Conservation (phyloP, 2,888 invertebrate genomes). For the Agrotis segetum region DNA sequence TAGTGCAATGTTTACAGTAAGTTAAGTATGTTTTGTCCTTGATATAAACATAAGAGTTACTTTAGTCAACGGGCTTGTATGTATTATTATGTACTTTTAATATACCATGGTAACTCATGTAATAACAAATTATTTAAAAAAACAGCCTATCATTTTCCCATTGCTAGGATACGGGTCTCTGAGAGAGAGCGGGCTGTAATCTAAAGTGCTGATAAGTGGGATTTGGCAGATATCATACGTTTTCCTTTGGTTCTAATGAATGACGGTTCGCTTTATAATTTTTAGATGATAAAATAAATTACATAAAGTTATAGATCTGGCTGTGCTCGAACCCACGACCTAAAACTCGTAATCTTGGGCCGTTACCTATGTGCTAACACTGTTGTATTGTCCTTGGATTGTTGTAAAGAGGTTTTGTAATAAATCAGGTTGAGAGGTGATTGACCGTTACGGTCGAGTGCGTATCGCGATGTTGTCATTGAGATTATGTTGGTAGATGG, state of each 20-base stretch:
- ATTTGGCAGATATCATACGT: not conserved
- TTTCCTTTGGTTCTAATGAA: not conserved
- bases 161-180: not conserved
- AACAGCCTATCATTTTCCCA: not conserved
- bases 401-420: slow-evolving; percentile 50
- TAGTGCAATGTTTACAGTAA: slow-evolving; percentile 53
- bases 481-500: slow-evolving; percentile 36
- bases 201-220: too few relatives aligned
- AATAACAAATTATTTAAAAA: too few relatives aligned
- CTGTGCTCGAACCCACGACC: not conserved
- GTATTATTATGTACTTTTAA: too few relatives aligned
- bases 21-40: slow-evolving; percentile 53
- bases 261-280: not conserved
- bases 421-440: slow-evolving; percentile 54
- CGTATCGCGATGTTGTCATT: slow-evolving; percentile 54
- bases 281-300: not conserved
- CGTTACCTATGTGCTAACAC: not conserved
- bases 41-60: not conserved
- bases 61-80: too few relatives aligned
- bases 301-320: not conserved
- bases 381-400: slow-evolving; percentile 50
- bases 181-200: not conserved
- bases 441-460: slow-evolving; percentile 50
- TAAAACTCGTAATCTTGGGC: not conserved
- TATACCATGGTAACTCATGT: too few relatives aligned